Conservation (phyloP, 2,888 invertebrate species). For the Eudasyphora cyanicolor region DNA sequence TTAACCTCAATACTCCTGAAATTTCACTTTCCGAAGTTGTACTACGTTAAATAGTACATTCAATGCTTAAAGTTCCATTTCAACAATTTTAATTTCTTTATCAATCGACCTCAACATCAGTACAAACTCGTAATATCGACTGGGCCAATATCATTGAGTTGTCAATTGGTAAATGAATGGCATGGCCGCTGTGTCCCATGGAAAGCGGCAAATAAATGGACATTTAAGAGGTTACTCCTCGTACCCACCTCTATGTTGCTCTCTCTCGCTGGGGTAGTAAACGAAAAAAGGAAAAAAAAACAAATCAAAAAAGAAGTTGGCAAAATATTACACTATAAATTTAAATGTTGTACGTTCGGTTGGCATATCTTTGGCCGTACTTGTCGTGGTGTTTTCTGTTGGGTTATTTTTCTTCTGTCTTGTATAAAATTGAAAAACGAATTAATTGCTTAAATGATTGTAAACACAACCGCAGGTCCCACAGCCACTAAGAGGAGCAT, state of each 20-base stretch:
- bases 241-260: conserved; percentile 19
- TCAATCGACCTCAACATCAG: neutral
- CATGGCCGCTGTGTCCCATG: neutral
- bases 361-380: neutral
- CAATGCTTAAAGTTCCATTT: no score
- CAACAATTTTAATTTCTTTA: conserved; percentile 41
- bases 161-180: conserved; percentile 41
- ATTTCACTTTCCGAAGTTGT: no score
- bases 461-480: conserved; percentile 48
- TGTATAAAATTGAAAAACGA: conserved; percentile 53
- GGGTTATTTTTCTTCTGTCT: neutral
- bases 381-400: neutral
- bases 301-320: conserved; percentile 1
- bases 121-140: no score
- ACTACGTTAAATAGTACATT: no score
- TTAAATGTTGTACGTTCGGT: conserved; percentile 26
- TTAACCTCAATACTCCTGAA: no score
- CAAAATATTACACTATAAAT: conserved; percentile 38
- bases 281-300: neutral
- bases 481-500: neutral
- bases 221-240: conserved; percentile 57
- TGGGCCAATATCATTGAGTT: conserved; percentile 53
- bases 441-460: conserved; percentile 61
- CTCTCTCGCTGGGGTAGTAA: neutral
- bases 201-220: conserved; percentile 29